Percentiles rank a stretch among this genome's conserved stretches.
These are phyloP conservation scores for Rutilus rutilus DNA, from an alignment of 2,113 vertebrate genomes.

Conservation along the genomic window DNA sequence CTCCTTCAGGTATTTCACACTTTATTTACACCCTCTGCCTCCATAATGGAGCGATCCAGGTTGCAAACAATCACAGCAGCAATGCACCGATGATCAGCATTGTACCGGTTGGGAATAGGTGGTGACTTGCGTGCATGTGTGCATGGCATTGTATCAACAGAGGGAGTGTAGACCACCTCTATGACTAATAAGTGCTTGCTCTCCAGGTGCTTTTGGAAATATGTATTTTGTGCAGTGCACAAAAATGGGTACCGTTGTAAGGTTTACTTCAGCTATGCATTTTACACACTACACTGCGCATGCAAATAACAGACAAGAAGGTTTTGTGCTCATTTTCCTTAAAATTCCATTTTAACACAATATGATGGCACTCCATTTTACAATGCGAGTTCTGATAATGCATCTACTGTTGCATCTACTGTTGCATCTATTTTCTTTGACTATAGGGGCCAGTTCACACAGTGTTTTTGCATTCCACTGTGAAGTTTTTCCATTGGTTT, in stretches of 20 bases:
- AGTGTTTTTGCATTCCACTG: not conserved
- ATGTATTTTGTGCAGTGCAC: not conserved
- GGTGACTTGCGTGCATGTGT: slow-evolving; percentile 20
- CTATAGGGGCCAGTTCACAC: not conserved
- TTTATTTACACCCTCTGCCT: slow-evolving; percentile 42
- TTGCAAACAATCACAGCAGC: slow-evolving; percentile 41
- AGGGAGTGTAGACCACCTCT: slow-evolving; percentile 19
- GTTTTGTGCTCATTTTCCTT: not conserved
- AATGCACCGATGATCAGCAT: slow-evolving; percentile 44
- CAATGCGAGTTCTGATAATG: not conserved
- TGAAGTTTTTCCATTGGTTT: not conserved
- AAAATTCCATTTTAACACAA: not conserved
- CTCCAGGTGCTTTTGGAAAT: slow-evolving; percentile 12
- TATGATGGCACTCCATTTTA: not conserved
- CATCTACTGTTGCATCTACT: not conserved
- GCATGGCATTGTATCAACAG: not conserved
- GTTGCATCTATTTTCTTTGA: slow-evolving; percentile 3
- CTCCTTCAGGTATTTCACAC: slow-evolving; percentile 55
- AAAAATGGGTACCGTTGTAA: not conserved
- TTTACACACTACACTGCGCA: not conserved
- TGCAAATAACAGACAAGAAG: not conserved
- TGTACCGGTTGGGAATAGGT: slow-evolving; percentile 28
- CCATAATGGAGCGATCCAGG: slow-evolving; percentile 41
- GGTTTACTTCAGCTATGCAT: slow-evolving; percentile 3
- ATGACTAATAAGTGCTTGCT: slow-evolving; percentile 19